phyloP scores from a whole-genome alignment of 2,113 vertebrate species.

The Hemichromis elongatus region DNA sequence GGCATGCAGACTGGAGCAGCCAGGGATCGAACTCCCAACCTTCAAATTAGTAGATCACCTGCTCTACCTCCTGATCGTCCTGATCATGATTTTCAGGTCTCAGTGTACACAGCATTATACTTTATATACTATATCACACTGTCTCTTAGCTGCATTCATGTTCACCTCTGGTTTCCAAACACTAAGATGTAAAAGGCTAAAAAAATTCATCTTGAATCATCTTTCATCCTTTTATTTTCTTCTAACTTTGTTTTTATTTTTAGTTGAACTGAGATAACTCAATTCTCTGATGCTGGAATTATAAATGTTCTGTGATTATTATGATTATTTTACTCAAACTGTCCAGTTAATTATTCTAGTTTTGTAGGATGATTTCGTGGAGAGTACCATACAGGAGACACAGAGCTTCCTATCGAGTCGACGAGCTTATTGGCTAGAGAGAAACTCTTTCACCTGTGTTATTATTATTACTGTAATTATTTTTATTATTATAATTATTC shows the following conservation, averaged over 20 bases:
- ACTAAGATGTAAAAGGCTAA: background rate
- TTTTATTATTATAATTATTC: constrained; percentile 23
- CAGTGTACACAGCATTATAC: accelerated
- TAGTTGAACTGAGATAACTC: background rate
- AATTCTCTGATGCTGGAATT: background rate
- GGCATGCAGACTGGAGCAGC: background rate
- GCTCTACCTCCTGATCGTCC: background rate
- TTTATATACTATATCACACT: background rate
- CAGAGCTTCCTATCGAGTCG: background rate
- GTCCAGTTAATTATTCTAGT: background rate
- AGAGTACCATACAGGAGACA: background rate
- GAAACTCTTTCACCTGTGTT: background rate
- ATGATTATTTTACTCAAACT: background rate
- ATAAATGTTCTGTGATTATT: background rate
- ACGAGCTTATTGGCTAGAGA: background rate
- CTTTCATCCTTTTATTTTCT: background rate
- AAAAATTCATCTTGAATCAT: background rate
- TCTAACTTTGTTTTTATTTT: background rate
- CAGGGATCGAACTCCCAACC: background rate
- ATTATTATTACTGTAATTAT: constrained; percentile 10
- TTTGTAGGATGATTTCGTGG: background rate
- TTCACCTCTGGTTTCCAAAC: background rate
- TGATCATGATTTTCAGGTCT: background rate
- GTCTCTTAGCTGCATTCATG: background rate
- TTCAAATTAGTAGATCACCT: background rate